Evolutionary conservation across 2,113 vertebrate species (phyloP), one percentile per base, ranked within the genome.

Genomic region (Pelvicachromis taeniatus): DNA sequence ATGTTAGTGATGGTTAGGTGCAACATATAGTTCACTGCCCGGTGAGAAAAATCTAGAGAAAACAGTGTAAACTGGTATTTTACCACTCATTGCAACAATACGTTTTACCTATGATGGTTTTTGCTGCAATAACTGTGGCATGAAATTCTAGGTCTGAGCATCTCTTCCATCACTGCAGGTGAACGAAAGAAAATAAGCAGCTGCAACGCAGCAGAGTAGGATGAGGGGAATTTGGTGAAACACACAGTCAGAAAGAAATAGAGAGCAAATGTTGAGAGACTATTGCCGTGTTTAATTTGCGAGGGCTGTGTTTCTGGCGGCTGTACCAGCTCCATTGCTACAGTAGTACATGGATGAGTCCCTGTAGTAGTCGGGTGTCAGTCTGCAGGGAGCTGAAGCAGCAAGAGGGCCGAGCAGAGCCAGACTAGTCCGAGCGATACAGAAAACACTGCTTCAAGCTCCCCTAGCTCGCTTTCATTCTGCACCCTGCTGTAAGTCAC

Each of bases 401-500:
- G 84, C 54, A 31, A 87, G 81, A 82, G 86, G 92, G 59, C 84
- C 45, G 11, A 89, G 80, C 78, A 7, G 81, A 86, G 82, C 79
- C 81, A 87, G 87, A 85, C 91, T 87, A 85, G 90, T 89, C 77
- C 85, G 84, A 91, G 89, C 86, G 70, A 82, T 59, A 85, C 77
- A 89, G 78, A 88, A 80, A 86, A 85, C 75, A 85, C 59, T 16
- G 87, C 88, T 87, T 85, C 84, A 65, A 85, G 80, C 79, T 81
- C 80, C 63, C 23, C 81, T 77, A 54, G 5, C 75, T 85, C 19
- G 19, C 93, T 92, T 91, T 94, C 90, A 93, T 93, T 92, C 89
- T 91, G 91, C 91, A 92, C 88, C 88, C 88, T 83, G 93, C 93
- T 90, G 92, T 93, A 94, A 92, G 90, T 93, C 93, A 92, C 84